Evolutionary conservation across 2,113 vertebrate genomes (phyloP), one percentile per base, ranked within the genome.

Genomic region (Hystrix cristata): DNA sequence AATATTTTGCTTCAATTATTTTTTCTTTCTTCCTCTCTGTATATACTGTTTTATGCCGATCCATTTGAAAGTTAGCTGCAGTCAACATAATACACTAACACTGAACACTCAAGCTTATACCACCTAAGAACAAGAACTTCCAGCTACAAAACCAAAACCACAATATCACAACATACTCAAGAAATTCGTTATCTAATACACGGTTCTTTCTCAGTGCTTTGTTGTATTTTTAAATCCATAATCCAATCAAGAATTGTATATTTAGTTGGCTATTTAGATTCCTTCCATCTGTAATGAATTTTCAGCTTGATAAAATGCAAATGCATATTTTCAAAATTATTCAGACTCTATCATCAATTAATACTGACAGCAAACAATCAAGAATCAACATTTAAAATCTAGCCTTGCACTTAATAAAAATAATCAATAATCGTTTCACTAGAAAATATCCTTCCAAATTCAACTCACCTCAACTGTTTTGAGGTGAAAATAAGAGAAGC

Each of bases 251-350:
- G 18, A 88, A 72, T 38, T 34, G 43, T 0, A 38, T 27, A 85
- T 90, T 83, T 89, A 43, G 4, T 80, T 78, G 11, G 19, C 7
- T 90, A 12, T 94, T 60, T 81, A 55, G 57, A 80, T 10, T 57
- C 38, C 5, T 94, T 82, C 85, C 57, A 78, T 76, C 38, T 81
- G 53, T 38, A 89, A 64, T 89, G 5, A 87, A 11, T 79, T 94
- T 90, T 90, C 82, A 72, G 31, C 34, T 60, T 87, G 74, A 90
- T 65, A 89, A 90, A 96, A 74, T 34, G 1, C 87, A 69, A 95
- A 90, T 59, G 12, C 6, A 27, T 34, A 90, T 83, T 91, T 95
- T 79, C 21, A 80, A 94, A 91, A 88, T 81, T 59, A 48, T 18
- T 83, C n/a, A 31, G 9, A 72, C 19, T 90, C 29, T 67, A 79